Evolutionary conservation across 2,113 vertebrate genomes (phyloP).

Genomic region (Petroica traversi): DNA sequence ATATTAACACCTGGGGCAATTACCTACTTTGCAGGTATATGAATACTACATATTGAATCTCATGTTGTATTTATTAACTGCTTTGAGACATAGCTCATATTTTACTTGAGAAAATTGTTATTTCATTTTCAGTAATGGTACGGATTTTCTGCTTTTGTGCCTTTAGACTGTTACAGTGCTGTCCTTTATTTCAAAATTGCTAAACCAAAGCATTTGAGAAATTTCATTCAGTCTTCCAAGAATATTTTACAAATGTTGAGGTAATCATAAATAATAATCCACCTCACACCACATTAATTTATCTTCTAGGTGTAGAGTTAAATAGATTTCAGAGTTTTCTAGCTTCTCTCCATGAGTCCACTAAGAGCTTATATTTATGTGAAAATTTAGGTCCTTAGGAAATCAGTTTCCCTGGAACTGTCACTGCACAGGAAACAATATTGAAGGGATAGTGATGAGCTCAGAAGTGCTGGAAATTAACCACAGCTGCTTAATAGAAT

Average conservation of each 20-base stretch:
- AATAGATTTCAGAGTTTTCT: neutral
- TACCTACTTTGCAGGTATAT: neutral
- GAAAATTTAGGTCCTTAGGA: neutral
- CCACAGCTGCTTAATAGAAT: neutral
- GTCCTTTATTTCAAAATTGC: neutral
- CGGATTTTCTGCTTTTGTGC: neutral
- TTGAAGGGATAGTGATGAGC: neutral
- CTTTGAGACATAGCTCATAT: neutral
- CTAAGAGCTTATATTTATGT: neutral
- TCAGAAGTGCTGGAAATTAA: neutral
- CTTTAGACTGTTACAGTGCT: neutral
- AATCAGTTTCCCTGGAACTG: neutral
- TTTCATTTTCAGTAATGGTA: neutral
- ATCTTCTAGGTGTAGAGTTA: neutral
- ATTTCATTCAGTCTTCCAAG: neutral
- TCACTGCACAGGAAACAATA: neutral
- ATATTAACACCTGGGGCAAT: neutral
- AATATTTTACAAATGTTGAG: neutral
- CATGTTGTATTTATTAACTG: neutral
- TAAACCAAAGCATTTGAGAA: neutral
- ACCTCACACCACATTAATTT: neutral
- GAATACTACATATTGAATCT: neutral
- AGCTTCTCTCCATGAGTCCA: neutral
- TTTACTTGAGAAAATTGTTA: neutral
- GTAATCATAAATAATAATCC: neutral